These are phyloP conservation scores for Rachycentron canadum DNA, from an alignment of 2,797 vertebrate genomes.

Conservation along the genomic window DNA sequence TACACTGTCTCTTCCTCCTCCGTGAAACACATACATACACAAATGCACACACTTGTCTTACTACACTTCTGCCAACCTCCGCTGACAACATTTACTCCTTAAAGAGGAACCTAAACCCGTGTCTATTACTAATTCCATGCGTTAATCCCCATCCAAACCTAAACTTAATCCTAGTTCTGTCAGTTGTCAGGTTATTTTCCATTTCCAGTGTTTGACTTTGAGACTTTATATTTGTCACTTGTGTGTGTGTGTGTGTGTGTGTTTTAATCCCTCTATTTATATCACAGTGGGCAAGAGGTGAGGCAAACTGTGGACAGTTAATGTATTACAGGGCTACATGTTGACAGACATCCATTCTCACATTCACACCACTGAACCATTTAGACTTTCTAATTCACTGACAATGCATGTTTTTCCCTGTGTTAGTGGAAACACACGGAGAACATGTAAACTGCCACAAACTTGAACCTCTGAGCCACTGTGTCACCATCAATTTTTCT, in stretches of 20 bases:
- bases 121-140: conserved; percentile 57
- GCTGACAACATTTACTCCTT: conserved; percentile 43
- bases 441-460: neutral
- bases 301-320: neutral
- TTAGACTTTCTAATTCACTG: neutral
- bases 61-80: conserved; percentile 39
- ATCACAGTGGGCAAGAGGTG: conserved; percentile 2
- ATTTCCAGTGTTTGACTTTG: conserved; percentile 25
- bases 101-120: conserved; percentile 48
- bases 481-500: neutral
- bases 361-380: conserved; percentile 1
- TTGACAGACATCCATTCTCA: neutral
- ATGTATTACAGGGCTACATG: neutral
- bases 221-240: conserved; percentile 25
- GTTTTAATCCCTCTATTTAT: conserved; percentile 21
- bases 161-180: conserved; percentile 71
- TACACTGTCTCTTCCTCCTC: conserved; percentile 2
- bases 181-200: conserved; percentile 58
- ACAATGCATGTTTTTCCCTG: neutral
- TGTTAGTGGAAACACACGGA: neutral
- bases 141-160: conserved; percentile 66
- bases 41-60: conserved; percentile 13
- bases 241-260: conserved; percentile 13
- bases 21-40: conserved; percentile 5
- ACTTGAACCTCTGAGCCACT: neutral